Base-by-base conservation (phyloP, 1,140 invertebrate genomes). In the Drosophila malerkotliana region DNA sequence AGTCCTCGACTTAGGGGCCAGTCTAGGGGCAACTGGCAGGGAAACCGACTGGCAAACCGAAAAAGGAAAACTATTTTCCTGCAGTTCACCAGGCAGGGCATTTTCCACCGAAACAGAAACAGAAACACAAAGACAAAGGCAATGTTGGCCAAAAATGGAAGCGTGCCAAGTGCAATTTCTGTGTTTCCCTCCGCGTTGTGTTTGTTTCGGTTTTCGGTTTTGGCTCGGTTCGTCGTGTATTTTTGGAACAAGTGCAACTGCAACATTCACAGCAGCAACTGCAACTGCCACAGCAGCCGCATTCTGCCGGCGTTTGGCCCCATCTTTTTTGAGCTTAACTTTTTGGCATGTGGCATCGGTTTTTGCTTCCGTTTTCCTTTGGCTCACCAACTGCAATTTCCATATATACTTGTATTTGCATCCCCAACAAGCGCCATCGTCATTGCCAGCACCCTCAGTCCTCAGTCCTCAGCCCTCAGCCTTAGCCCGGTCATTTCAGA, bases 91-190 rank as follows among this genome's bases (percentile, higher is more conserved):
- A 28, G 37, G 24, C 56, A 53, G 30, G 49, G 48, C n/a, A 0
- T 12, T 37, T 3, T 10, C 34, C 9, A 37, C 34, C 8, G 1
- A 5, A 14, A 44, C 41, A 21, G 18, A 18, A 18, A 18, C 1
- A 18, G 21, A 21, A 21, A 18, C 34, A 45, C 56, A 76, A 69
- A 69, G 63, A 52, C 44, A 69, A 77, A 77, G 64, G 67, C 56
- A 69, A 54, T 41, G 44, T 57, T 69, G 62, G 57, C 51, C 64
- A 58, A 77, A 77, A 77, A 77, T 77, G 75, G 75, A 77, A 77
- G 64, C 74, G 60, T 77, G 75, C 75, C 75, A 77, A 77, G 75
- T 77, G 73, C 73, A 58, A 72, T 64, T 54, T 51, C 48, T 76
- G 32, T 52, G 54, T 24, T 71, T 28, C 26, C 32, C 49, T 52